Percentiles rank a stretch among this genome's conserved stretches.
phyloP scores from a whole-genome alignment of 1,140 invertebrate species.

The Apis cerana region DNA sequence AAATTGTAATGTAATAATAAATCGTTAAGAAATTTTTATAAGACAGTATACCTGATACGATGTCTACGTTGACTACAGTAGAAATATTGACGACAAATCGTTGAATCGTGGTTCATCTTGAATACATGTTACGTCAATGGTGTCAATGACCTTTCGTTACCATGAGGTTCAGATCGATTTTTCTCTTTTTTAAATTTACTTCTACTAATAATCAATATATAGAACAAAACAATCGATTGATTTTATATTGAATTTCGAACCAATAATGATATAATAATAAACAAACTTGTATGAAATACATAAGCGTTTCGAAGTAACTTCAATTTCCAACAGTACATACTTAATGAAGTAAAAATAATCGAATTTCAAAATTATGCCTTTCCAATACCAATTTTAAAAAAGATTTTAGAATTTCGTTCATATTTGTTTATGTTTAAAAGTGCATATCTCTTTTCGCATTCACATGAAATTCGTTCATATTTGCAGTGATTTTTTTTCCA shows the following conservation, averaged over 20 bases:
- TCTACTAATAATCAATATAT: background rate
- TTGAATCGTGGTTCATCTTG: constrained; percentile 75
- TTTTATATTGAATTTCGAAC: background rate
- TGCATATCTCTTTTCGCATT: constrained; percentile 4
- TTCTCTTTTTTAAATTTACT: constrained; percentile 5
- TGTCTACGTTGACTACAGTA: constrained; percentile 77
- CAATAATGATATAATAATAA: background rate
- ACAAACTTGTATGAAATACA: constrained; percentile 8
- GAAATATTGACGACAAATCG: constrained; percentile 75
- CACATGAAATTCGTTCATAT: background rate
- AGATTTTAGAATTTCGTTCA: constrained; percentile 36
- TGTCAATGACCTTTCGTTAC: constrained; percentile 46
- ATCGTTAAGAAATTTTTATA: background rate
- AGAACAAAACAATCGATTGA: background rate
- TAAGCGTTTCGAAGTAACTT: constrained; percentile 1
- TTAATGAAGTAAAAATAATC: constrained; percentile 53
- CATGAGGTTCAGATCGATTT: constrained; percentile 28
- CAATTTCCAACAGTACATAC: background rate
- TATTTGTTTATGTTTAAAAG: background rate
- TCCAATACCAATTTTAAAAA: constrained; percentile 19
- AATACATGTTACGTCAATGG: constrained; percentile 52
- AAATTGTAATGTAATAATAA: background rate
- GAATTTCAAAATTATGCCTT: constrained; percentile 48
- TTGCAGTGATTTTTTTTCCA: background rate
- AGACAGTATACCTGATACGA: constrained; percentile 72